Conservation (phyloP, 2,113 vertebrate genomes). For the Puma concolor region DNA sequence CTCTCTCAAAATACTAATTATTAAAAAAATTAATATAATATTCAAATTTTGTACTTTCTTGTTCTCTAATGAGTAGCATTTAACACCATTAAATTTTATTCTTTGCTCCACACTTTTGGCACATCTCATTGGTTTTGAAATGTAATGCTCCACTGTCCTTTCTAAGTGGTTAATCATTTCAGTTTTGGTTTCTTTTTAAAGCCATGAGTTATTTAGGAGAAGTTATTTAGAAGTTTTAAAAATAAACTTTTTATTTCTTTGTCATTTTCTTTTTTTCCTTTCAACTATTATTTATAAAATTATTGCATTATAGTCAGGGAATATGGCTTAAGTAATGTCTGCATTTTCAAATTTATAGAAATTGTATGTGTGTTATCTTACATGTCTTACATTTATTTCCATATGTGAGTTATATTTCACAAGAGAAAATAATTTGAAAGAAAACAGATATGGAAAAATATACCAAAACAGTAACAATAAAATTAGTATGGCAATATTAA, state of each 20-base stretch:
- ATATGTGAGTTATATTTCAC: not conserved
- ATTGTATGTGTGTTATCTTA: not conserved
- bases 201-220: not conserved
- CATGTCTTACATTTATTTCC: not conserved
- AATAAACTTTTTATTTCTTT: not conserved
- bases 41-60: constrained; percentile 12
- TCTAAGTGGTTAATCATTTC: not conserved
- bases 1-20: too few species aligned
- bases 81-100: not conserved
- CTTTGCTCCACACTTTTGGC: constrained; percentile 4
- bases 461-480: constrained; percentile 18
- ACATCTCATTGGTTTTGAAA: not conserved
- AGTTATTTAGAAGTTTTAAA: constrained; percentile 43
- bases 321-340: not conserved
- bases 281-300: not conserved
- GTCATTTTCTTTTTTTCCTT: not conserved
- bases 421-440: constrained; percentile 51
- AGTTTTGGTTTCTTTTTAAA: constrained; percentile 31
- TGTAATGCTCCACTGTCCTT: not conserved
- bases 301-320: not conserved
- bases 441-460: constrained; percentile 40
- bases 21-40: not conserved
- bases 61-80: not conserved
- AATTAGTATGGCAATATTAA: constrained; percentile 49
- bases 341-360: constrained; percentile 25